Evolutionary conservation across 1,140 invertebrate genomes (phyloP).

Genomic region (Nylanderia fulva): DNA sequence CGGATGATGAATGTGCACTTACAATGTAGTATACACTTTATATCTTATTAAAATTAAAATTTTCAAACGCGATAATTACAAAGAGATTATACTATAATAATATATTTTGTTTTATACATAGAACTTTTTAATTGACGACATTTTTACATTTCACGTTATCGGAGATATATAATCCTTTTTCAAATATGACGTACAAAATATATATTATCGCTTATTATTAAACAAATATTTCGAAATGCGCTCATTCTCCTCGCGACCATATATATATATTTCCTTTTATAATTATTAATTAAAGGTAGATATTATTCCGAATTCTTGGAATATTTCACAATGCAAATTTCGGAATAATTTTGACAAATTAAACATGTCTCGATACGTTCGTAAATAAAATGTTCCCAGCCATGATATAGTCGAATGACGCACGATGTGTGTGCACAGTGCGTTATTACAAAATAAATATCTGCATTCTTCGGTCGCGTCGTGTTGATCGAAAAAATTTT

Average conservation of each 20-base stretch:
- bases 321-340: constrained; percentile 11
- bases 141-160: neutral
- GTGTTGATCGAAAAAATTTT: neutral
- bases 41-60: neutral
- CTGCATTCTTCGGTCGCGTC: neutral
- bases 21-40: constrained; percentile 29
- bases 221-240: neutral
- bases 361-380: constrained; percentile 4
- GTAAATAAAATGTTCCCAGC: neutral
- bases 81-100: constrained; percentile 6
- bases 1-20: constrained; percentile 47
- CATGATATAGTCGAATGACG: constrained; percentile 17
- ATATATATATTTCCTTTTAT: neutral
- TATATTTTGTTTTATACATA: neutral
- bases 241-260: neutral
- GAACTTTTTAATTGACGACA: neutral
- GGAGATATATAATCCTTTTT: neutral
- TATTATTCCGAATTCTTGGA: neutral
- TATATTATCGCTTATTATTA: too few species aligned
- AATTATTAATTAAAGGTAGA: neutral
- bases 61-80: neutral
- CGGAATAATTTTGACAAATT: constrained; percentile 26
- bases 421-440: neutral
- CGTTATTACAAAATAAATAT: constrained; percentile 52
- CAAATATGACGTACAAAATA: neutral